Conservation (phyloP, 1,140 invertebrate species). For the Stegodyphus mimosarum region DNA sequence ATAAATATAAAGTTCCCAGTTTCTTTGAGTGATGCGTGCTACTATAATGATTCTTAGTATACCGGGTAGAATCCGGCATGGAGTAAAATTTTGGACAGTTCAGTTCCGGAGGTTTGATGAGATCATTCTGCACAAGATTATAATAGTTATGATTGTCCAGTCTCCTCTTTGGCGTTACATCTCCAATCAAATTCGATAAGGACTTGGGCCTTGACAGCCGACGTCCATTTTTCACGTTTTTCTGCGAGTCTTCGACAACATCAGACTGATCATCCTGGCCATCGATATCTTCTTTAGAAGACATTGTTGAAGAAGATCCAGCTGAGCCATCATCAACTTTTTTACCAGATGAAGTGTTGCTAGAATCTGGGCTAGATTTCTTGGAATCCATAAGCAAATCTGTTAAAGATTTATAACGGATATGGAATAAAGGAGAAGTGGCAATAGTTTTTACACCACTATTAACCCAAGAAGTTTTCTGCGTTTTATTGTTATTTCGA, state of each 20-base stretch:
- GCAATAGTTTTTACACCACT: slow-evolving; percentile 66
- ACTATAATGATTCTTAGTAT: slow-evolving; percentile 39
- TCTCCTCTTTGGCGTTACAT: slow-evolving; percentile 33
- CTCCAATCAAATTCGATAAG: slow-evolving; percentile 75
- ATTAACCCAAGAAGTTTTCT: slow-evolving; percentile 19
- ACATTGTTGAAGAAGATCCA: slow-evolving; percentile 70
- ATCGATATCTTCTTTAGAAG: slow-evolving; percentile 70
- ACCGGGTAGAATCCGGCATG: slow-evolving; percentile 46
- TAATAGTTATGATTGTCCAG: slow-evolving; percentile 55
- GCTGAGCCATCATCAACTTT: background rate
- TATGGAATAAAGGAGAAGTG: slow-evolving; percentile 83
- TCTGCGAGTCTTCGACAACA: slow-evolving; percentile 52
- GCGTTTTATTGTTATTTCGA: slow-evolving; percentile 22
- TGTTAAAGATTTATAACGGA: slow-evolving; percentile 83
- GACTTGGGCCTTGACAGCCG: slow-evolving; percentile 76
- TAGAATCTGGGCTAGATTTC: slow-evolving; percentile 83
- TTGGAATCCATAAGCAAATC: slow-evolving; percentile 78
- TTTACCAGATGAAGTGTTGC: slow-evolving; percentile 65
- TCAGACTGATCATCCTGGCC: slow-evolving; percentile 80
- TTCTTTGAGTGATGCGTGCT: slow-evolving; percentile 34
- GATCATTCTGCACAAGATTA: slow-evolving; percentile 52
- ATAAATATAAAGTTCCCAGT: slow-evolving; percentile 54
- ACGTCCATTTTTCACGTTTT: slow-evolving; percentile 15
- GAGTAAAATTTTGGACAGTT: slow-evolving; percentile 51
- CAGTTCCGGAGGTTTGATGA: slow-evolving; percentile 40